These are phyloP conservation scores for Cacoxenus indagator DNA, from an alignment of 2,888 invertebrate species.

Conservation along the genomic window DNA sequence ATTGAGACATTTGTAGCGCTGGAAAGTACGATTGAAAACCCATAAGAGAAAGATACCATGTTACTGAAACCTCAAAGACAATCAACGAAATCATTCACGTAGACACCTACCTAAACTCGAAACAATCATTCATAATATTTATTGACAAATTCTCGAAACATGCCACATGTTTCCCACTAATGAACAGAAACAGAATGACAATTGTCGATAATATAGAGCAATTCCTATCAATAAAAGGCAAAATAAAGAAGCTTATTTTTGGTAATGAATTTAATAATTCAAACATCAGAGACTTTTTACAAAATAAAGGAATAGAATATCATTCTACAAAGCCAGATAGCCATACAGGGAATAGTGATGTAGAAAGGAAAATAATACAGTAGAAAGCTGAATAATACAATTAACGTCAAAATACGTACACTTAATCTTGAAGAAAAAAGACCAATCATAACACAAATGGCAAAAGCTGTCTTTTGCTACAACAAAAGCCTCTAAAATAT, in stretches of 20 bases:
- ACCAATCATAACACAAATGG: constrained; percentile 29
- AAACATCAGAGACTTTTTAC: constrained; percentile 25
- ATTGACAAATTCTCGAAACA: background rate
- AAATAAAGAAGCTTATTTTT: constrained; percentile 21
- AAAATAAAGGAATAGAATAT: constrained; percentile 16
- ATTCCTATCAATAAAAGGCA: constrained; percentile 4
- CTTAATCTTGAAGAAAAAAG: constrained; percentile 26
- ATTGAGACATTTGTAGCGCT: too few species aligned
- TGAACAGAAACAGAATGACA: background rate
- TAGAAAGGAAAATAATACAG: too few species aligned
- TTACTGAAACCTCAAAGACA: background rate
- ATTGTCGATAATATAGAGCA: background rate
- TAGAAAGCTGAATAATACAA: constrained; percentile 31
- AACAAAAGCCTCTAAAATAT: too few species aligned
- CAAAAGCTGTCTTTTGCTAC: background rate
- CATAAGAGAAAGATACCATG: too few species aligned
- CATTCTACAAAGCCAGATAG: constrained; percentile 26
- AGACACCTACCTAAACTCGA: background rate
- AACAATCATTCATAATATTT: too few species aligned
- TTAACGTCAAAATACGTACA: constrained; percentile 30
- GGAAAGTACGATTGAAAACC: constrained; percentile 31
- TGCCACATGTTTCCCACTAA: background rate
- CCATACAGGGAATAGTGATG: constrained; percentile 26
- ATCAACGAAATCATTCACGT: background rate
- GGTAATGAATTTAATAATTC: constrained; percentile 28